These are phyloP conservation scores for Rhogogaster chlorosoma DNA, from an alignment of 2,888 invertebrate genomes.

Conservation along the genomic window DNA sequence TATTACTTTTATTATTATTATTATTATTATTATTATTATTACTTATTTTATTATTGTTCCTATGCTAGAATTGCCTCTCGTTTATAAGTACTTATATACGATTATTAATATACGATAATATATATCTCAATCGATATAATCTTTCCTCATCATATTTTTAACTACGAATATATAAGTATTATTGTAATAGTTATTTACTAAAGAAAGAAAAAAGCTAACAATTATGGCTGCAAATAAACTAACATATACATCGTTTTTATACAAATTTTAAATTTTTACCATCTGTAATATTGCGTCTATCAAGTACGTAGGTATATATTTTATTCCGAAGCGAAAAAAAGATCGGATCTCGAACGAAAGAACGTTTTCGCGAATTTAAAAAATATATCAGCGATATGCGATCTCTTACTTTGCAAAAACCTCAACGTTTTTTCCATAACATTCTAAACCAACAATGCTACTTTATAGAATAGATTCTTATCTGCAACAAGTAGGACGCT, in stretches of 20 bases:
- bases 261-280: neutral
- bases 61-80: slow-evolving; percentile 5
- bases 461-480: neutral
- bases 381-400: neutral
- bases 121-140: neutral
- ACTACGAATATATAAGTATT: neutral
- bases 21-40: neutral
- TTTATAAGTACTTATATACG: neutral
- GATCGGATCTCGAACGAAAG: too few relatives aligned
- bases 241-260: neutral
- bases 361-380: neutral
- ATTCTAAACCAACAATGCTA: neutral
- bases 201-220: neutral
- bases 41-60: neutral
- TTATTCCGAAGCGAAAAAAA: neutral
- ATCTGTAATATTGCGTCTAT: neutral
- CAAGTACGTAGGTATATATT: neutral
- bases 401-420: neutral
- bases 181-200: neutral
- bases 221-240: neutral
- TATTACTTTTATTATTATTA: neutral
- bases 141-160: neutral
- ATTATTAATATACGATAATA: neutral
- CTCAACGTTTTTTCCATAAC: neutral
- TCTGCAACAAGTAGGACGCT: slow-evolving; percentile 26